Evolutionary conservation across 2,888 invertebrate species (phyloP).

Genomic region (Endomychus coccineus): DNA sequence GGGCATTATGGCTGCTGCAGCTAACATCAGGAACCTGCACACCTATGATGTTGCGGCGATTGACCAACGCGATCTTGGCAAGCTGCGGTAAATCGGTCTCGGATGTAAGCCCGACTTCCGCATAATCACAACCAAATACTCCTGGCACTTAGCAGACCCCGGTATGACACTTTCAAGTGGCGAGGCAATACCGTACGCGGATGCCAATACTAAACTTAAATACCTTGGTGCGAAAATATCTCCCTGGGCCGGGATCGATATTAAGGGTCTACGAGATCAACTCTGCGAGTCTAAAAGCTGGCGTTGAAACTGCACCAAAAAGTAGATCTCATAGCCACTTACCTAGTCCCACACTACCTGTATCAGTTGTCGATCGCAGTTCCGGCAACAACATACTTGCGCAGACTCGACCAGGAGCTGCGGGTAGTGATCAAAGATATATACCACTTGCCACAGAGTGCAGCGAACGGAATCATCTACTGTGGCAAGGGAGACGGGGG

Average conservation of each 20-base stretch:
- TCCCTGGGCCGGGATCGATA: constrained; percentile 24
- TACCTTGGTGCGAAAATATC: constrained; percentile 32
- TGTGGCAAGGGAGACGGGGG: constrained; percentile 31
- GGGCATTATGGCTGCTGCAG: too few species aligned
- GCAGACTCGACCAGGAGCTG: constrained; percentile 27
- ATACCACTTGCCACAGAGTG: constrained; percentile 28
- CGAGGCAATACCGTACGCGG: constrained; percentile 22
- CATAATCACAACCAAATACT: constrained; percentile 22
- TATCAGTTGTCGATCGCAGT: constrained; percentile 35
- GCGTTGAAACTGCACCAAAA: constrained; percentile 36
- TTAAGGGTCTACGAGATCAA: constrained; percentile 16
- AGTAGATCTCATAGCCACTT: constrained; percentile 31
- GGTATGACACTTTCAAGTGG: constrained; percentile 20
- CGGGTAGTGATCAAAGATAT: constrained; percentile 24
- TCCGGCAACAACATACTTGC: constrained; percentile 18
- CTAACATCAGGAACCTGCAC: too few species aligned
- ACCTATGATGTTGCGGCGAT: too few species aligned
- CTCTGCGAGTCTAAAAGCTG: constrained; percentile 8
- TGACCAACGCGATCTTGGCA: too few species aligned
- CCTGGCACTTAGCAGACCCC: constrained; percentile 31
- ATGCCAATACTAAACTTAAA: constrained; percentile 25
- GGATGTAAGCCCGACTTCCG: too few species aligned
- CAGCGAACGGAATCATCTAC: constrained; percentile 26
- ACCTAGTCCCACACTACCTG: constrained; percentile 36
- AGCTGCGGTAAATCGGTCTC: too few species aligned